Conservation (phyloP, 2,888 invertebrate genomes). For the Julus scanicus region DNA sequence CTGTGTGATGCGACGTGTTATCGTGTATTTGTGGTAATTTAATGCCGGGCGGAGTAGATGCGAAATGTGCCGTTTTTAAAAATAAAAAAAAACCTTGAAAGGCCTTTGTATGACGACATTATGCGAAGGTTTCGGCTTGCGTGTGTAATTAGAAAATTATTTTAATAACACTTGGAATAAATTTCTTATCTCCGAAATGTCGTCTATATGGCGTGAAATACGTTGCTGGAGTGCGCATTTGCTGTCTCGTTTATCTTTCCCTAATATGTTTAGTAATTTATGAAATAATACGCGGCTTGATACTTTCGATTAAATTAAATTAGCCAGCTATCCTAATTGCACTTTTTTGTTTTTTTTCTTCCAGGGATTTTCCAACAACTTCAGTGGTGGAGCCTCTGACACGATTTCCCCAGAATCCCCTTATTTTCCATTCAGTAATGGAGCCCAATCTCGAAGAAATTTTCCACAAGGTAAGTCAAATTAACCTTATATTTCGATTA, state of each 20-base stretch:
- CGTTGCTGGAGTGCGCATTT: not conserved
- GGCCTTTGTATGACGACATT: too few species aligned
- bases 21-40: not conserved
- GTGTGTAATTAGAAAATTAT: not conserved
- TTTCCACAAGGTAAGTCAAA: constrained; percentile 58
- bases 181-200: constrained; percentile 16
- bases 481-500: not conserved
- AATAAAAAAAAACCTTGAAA: not conserved
- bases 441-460: constrained; percentile 57
- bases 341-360: not conserved
- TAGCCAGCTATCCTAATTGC: not conserved
- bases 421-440: constrained; percentile 59
- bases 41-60: not conserved
- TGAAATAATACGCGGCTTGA: not conserved
- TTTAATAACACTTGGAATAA: not conserved
- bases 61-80: not conserved
- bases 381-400: constrained; percentile 52
- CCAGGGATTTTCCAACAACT: constrained; percentile 54
- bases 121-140: too few species aligned
- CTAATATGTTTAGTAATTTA: not conserved
- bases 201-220: not conserved
- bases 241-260: not conserved
- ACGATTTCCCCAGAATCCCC: constrained; percentile 57
- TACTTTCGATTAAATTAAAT: too few species aligned
- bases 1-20: not conserved